Evolutionary conservation across 2,797 vertebrate genomes (phyloP), one percentile per base, ranked within the genome.

Genomic region (Austrolebias charrua): DNA sequence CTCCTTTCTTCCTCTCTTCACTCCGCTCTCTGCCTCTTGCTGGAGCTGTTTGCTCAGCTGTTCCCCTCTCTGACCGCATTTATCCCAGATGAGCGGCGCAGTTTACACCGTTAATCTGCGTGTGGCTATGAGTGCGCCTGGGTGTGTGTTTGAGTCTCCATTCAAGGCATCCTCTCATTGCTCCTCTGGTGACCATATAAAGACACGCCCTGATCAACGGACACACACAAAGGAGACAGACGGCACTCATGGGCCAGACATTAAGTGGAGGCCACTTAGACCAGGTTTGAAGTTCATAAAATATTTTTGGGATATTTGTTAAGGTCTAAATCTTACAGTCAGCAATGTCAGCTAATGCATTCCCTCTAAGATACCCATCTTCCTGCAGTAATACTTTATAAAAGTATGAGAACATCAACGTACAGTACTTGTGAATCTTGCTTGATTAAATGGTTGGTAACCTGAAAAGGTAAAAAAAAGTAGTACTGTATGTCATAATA

Each of bases 41-140:
- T 43, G 67, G 74, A 71, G 82, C 84, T 77, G 87, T 90, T 87
- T 90, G 87, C 84, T 89, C 91, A 88, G 89, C 88, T 87, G 84
- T 81, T 83, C 83, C 73, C 64, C 84, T 85, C 82, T 81, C 86
- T 84, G 78, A 88, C 85, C 78, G 62, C 86, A 86, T 91, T 90
- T 87, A 91, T 91, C 88, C 90, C 79, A 86, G 88, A 88, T 88
- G 88, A 90, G 80, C 75, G 66, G 72, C 62, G 19, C 84, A 81
- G 86, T 71, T 88, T 91, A 87, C 76, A 75, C 73, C 19, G 76
- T 76, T 91, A 90, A 91, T 91, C 89, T 88, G 64, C 70, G 65
- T 74, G 80, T 31, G 65, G 62, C 64, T 63, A 60, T 51, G 71
- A 64, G 46, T 73, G 60, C 44, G 69, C 44, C 20, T 3, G 43